These are phyloP conservation scores for Strongylocentrotus purpuratus DNA, from an alignment of 35 echinoderm and acorn worm species.

Conservation along the genomic window DNA sequence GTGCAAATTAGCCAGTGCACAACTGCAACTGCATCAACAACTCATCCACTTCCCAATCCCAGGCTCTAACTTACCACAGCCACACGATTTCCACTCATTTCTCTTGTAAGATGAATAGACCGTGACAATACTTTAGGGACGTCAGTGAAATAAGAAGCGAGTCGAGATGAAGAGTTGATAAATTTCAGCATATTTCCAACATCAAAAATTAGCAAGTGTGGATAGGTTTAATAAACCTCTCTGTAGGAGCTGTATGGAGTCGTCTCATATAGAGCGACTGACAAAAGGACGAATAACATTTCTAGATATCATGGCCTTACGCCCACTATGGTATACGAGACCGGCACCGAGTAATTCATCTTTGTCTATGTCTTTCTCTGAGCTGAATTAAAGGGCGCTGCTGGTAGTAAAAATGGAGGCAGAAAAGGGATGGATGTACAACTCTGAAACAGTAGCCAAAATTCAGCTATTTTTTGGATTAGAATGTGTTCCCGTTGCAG, in stretches of 20 bases:
- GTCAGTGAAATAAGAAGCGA: background rate
- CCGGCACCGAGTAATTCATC: too few species aligned
- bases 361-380: too few species aligned
- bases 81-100: constrained; percentile 40
- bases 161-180: background rate
- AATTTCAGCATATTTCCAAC: background rate
- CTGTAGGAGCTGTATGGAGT: too few species aligned
- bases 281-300: too few species aligned
- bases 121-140: background rate
- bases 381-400: too few species aligned
- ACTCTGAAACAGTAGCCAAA: constrained; percentile 48
- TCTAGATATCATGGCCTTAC: too few species aligned
- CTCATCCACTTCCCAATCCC: too few species aligned
- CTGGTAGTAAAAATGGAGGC: background rate
- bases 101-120: background rate
- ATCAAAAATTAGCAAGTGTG: background rate
- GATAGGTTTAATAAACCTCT: too few species aligned
- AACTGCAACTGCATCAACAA: background rate
- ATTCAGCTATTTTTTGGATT: constrained; percentile 59
- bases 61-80: background rate
- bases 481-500: constrained; percentile 2
- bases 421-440: constrained; percentile 38
- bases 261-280: too few species aligned
- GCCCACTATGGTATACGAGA: too few species aligned
- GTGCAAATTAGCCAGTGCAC: background rate